Conservation (phyloP, 1,140 invertebrate species). For the Drosophila navojoa region DNA sequence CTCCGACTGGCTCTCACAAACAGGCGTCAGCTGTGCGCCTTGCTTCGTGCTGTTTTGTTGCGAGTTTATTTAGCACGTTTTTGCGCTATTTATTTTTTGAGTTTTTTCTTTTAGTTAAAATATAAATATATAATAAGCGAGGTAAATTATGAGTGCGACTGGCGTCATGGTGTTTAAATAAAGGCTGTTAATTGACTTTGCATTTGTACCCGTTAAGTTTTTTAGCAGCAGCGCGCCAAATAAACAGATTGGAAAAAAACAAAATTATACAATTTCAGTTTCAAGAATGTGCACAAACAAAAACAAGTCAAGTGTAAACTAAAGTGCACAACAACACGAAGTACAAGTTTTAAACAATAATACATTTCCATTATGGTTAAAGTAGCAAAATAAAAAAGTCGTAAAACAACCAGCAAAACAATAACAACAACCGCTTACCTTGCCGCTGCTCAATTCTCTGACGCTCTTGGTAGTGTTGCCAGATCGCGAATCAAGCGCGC, state of each 20-base stretch:
- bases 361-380: constrained; percentile 31
- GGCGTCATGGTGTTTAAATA: constrained; percentile 48
- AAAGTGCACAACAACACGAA: constrained; percentile 29
- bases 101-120: background rate
- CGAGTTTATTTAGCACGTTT: constrained; percentile 59
- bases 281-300: constrained; percentile 41
- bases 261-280: constrained; percentile 21
- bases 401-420: constrained; percentile 5
- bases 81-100: constrained; percentile 3
- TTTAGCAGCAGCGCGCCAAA: constrained; percentile 55
- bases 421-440: constrained; percentile 31
- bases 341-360: constrained; percentile 33
- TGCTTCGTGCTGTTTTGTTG: constrained; percentile 19
- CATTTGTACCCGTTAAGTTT: constrained; percentile 50
- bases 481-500: constrained; percentile 8
- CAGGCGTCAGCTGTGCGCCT: constrained; percentile 62
- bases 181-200: constrained; percentile 63
- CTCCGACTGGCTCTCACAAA: constrained; percentile 7
- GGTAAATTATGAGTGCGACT: constrained; percentile 31
- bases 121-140: constrained; percentile 43
- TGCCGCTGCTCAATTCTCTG: constrained; percentile 29
- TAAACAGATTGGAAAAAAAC: constrained; percentile 49
- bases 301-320: constrained; percentile 39
- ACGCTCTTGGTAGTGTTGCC: constrained; percentile 32
- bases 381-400: constrained; percentile 24